A percentile compares a stretch with the other conserved stretches of the same genome.
These are phyloP conservation scores for Botia kubotai DNA, from an alignment of 2,797 vertebrate species.

Conservation along the genomic window DNA sequence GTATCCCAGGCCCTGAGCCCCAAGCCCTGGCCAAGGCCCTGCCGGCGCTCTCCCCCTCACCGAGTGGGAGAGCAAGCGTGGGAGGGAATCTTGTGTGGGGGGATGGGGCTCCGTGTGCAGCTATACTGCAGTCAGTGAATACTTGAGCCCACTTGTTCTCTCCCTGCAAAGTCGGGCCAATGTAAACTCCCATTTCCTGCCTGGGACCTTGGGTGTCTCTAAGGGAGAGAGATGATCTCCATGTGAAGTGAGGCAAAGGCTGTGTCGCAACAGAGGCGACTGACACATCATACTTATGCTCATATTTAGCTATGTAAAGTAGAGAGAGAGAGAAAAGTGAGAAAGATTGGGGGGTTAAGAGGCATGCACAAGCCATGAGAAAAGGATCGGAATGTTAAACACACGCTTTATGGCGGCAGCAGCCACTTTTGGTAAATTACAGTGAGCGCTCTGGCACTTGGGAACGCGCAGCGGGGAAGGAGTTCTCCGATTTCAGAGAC, in stretches of 20 bases:
- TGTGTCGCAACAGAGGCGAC: constrained; percentile 66
- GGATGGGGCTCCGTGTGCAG: constrained; percentile 67
- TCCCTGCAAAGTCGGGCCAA: constrained; percentile 74
- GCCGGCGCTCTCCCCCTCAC: constrained; percentile 30
- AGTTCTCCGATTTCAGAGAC: constrained; percentile 79
- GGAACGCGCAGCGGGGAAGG: constrained; percentile 76
- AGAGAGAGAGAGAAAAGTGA: constrained; percentile 25
- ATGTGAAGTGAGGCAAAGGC: constrained; percentile 74
- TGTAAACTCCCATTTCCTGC: constrained; percentile 84
- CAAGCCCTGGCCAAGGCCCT: constrained; percentile 45
- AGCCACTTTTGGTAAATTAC: constrained; percentile 87
- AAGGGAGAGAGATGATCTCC: constrained; percentile 77
- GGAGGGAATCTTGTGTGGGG: constrained; percentile 54
- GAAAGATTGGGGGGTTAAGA: constrained; percentile 63
- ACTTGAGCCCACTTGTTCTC: constrained; percentile 68
- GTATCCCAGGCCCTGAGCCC: constrained; percentile 64
- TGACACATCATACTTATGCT: constrained; percentile 54
- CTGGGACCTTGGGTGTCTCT: constrained; percentile 71
- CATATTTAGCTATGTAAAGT: constrained; percentile 31
- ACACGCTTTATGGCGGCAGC: constrained; percentile 84
- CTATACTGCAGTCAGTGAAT: constrained; percentile 56
- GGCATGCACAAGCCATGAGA: constrained; percentile 80
- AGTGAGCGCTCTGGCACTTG: constrained; percentile 82
- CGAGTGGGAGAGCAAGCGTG: constrained; percentile 51
- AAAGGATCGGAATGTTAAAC: constrained; percentile 84